Evolutionary conservation across 2,888 invertebrate genomes (phyloP).

Genomic region (Cheilosia vernalis): DNA sequence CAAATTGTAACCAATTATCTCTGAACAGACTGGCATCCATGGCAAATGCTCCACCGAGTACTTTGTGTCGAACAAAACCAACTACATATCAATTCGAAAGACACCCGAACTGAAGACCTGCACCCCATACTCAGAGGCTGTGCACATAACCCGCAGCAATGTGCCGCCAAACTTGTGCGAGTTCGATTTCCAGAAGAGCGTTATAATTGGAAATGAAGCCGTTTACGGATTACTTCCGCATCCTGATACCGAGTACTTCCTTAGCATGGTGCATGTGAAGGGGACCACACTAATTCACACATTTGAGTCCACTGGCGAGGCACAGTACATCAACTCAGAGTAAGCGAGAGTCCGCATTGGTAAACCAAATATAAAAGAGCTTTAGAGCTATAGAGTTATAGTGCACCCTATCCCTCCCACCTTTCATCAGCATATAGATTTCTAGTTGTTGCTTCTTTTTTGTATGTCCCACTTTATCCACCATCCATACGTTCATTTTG

Average conservation of each 20-base stretch:
- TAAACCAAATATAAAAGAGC: constrained; percentile 12
- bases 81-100: constrained; percentile 82
- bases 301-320: constrained; percentile 83
- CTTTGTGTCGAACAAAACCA: constrained; percentile 82
- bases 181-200: constrained; percentile 83
- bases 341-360: constrained; percentile 73
- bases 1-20: constrained; percentile 68
- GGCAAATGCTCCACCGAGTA: constrained; percentile 85
- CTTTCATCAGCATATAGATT: constrained; percentile 21
- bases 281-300: constrained; percentile 83
- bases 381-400: too few species aligned
- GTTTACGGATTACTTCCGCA: constrained; percentile 82
- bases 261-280: constrained; percentile 82
- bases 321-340: constrained; percentile 83
- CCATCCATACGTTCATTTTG: constrained; percentile 1
- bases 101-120: constrained; percentile 83
- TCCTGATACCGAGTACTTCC: constrained; percentile 81
- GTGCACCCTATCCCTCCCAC: neutral
- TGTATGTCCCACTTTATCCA: neutral
- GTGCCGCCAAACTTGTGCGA: constrained; percentile 83
- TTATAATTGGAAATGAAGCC: constrained; percentile 83
- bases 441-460: constrained; percentile 59
- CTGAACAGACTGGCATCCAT: constrained; percentile 85
- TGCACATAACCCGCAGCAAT: constrained; percentile 82
- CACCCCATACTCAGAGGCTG: constrained; percentile 81